A percentile compares a stretch with the other conserved stretches of the same genome.
Evolutionary conservation across 2,888 invertebrate species (phyloP).

Genomic region (Papilio elwesi): DNA sequence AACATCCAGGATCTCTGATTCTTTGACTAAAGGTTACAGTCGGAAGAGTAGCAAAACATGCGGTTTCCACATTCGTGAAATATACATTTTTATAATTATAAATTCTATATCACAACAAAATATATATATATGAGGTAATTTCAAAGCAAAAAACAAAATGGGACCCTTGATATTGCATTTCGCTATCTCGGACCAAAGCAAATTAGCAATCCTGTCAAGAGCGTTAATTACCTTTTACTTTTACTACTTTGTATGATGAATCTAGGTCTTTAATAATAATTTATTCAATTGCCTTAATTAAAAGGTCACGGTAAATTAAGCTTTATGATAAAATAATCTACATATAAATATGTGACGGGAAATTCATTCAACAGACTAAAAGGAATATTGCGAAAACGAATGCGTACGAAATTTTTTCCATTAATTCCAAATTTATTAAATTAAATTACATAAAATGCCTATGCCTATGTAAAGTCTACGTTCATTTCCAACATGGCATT

Average conservation of each 20-base stretch:
- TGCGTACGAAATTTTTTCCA: too few relatives aligned
- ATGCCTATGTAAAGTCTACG: too few relatives aligned
- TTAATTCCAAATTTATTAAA: too few relatives aligned
- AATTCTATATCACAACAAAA: neutral
- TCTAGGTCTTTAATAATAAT: neutral
- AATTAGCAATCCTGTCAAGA: slow-evolving; percentile 15
- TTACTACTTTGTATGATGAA: neutral
- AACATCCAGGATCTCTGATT: too few relatives aligned
- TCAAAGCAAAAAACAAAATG: slow-evolving; percentile 1
- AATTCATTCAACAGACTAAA: too few relatives aligned
- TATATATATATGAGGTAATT: neutral
- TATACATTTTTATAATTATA: neutral
- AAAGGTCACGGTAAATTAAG: neutral
- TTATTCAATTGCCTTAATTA: neutral
- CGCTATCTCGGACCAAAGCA: slow-evolving; percentile 12
- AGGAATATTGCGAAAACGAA: too few relatives aligned
- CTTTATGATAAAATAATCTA: neutral
- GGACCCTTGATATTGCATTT: slow-evolving; percentile 3
- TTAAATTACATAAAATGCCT: too few relatives aligned
- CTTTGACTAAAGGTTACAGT: neutral
- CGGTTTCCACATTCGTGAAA: neutral
- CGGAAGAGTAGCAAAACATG: neutral
- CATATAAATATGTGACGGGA: too few relatives aligned
- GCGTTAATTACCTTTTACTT: slow-evolving; percentile 12
- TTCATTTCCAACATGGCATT: too few relatives aligned